These are phyloP conservation scores for Tenebrosternarchus preto DNA, from an alignment of 2,113 vertebrate species.

Conservation along the genomic window DNA sequence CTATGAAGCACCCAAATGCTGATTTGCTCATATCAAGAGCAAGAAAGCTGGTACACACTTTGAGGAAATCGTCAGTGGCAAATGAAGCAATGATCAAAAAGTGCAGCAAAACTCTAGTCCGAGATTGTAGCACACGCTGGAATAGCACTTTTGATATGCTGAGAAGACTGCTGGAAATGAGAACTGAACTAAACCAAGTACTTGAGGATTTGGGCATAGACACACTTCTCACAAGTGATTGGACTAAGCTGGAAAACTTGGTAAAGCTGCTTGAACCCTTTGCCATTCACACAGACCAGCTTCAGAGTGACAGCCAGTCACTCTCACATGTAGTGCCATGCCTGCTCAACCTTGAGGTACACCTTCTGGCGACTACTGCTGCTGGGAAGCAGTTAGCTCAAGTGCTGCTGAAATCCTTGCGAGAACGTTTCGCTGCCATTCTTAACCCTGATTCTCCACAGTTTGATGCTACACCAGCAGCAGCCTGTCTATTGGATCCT, in stretches of 20 bases:
- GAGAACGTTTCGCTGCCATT: slow-evolving; percentile 32
- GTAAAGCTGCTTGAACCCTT: slow-evolving; percentile 40
- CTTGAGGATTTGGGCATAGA: slow-evolving; percentile 46
- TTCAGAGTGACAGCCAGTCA: slow-evolving; percentile 47
- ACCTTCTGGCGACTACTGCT: slow-evolving; percentile 27
- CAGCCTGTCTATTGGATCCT: slow-evolving; percentile 48
- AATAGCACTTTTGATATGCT: slow-evolving; percentile 44
- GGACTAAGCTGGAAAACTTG: slow-evolving; percentile 39
- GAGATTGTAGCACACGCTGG: slow-evolving; percentile 38
- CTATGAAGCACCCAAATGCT: slow-evolving; percentile 43
- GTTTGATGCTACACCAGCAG: slow-evolving; percentile 48
- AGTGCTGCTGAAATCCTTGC: slow-evolving; percentile 35
- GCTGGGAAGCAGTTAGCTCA: slow-evolving; percentile 27
- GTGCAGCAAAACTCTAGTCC: slow-evolving; percentile 44
- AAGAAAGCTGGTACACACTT: slow-evolving; percentile 38
- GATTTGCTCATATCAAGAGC: slow-evolving; percentile 37
- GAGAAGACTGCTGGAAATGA: slow-evolving; percentile 46
- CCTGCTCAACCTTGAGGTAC: slow-evolving; percentile 42
- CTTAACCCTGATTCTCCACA: slow-evolving; percentile 18
- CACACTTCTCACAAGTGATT: slow-evolving; percentile 45
- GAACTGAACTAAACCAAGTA: slow-evolving; percentile 42
- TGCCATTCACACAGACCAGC: slow-evolving; percentile 43
- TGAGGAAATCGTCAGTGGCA: slow-evolving; percentile 38
- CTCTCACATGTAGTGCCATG: slow-evolving; percentile 41
- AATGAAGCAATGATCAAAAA: slow-evolving; percentile 42